Conservation (phyloP, 2,888 invertebrate genomes). For the Hirtodrosophila cameraria region DNA sequence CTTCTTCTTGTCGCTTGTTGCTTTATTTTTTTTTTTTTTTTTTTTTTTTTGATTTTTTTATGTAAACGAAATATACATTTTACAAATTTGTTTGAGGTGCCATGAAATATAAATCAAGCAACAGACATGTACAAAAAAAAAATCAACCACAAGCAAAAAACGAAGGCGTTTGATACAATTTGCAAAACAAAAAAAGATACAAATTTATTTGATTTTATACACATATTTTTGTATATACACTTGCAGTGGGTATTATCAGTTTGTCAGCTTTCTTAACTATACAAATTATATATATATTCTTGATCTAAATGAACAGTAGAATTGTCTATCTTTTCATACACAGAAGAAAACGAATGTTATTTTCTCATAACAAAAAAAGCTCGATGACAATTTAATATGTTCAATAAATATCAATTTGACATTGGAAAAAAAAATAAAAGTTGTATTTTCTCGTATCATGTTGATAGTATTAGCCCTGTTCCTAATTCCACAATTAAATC, state of each 20-base stretch:
- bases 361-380: too few species aligned
- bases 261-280: too few species aligned
- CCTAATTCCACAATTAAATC: too few species aligned
- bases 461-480: too few species aligned
- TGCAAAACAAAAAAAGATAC: conserved; percentile 15
- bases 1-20: conserved; percentile 31
- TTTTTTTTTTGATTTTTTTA: conserved; percentile 27
- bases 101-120: conserved; percentile 37
- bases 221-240: background rate
- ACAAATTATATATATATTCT: background rate
- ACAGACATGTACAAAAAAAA: conserved; percentile 11
- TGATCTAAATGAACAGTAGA: too few species aligned
- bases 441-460: too few species aligned
- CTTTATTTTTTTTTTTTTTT: conserved; percentile 20
- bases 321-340: too few species aligned
- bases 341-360: too few species aligned
- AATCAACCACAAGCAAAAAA: conserved; percentile 20
- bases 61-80: conserved; percentile 30
- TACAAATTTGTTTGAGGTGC: conserved; percentile 58
- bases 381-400: too few species aligned
- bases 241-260: too few species aligned
- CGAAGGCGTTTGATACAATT: conserved; percentile 34
- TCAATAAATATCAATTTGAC: too few species aligned
- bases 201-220: conserved; percentile 19
- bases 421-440: too few species aligned